Base-by-base conservation (phyloP, 2,888 invertebrate species). In the Synergus itoensis region DNA sequence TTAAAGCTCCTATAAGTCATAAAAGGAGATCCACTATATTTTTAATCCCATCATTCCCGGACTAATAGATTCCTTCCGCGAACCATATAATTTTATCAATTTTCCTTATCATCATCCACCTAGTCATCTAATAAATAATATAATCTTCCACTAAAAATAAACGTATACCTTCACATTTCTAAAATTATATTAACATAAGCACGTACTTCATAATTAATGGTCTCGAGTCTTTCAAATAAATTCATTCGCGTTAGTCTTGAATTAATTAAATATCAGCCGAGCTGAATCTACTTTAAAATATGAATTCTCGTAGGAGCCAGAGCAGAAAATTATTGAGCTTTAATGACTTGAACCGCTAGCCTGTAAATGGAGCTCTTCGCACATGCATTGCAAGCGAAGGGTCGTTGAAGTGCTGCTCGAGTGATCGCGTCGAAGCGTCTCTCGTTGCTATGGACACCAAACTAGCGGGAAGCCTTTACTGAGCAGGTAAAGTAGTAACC, bases 381-480 rank as follows among this genome's bases (percentile, higher is more conserved):
- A 73, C 48, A 73, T 53, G 48, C 53, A 36, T 69, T 65, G 16
- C 11, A 14, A 48, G 16, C 28, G 11, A 69, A 73, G 73, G 73
- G 36, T 36, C 9, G 73, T 16, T 53, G n/a, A 73, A 36, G 73
- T 76, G 76, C 62, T 62, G 62, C 76, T 76, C 60, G 18, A 63
- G 41, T 60, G 16, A 14, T 14, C 28, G 16, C 60, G 60, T 36
- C 60, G 76, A 45, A 62, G 63, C 63, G 63, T 76, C 28, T 36
- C 76, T 78, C 79, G 82, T 80, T 84, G 81, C 83, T 79, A 83
- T 80, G 82, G 77, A 40, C 73, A 79, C 79, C 79, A 77, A 83
- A 80, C 80, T 79, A 80, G 81, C 81, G 82, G 82, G 81, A 84
- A 85, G 41, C 69, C 75, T 60, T 73, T 53, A 21, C 48, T 53